Percentiles rank a stretch among this genome's conserved stretches.
phyloP scores from a whole-genome alignment of 2,797 vertebrate genomes.

The Ispidina lecontei region DNA sequence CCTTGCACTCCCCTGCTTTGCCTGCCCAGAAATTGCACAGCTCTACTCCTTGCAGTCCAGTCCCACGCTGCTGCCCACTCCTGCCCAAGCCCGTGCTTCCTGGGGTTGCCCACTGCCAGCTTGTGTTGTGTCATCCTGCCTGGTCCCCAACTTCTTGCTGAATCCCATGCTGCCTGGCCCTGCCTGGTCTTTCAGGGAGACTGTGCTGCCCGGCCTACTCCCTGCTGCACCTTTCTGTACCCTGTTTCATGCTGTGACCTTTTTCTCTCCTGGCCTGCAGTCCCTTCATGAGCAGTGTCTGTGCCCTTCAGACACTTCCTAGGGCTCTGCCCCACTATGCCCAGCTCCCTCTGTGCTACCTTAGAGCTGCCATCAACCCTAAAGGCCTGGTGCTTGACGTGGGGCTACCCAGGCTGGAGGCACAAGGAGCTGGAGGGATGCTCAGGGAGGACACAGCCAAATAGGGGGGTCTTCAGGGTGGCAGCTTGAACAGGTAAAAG shows the following conservation, averaged over 20 bases:
- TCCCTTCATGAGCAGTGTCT: fast-evolving
- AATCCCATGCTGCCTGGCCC: not conserved
- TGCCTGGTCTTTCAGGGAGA: not conserved
- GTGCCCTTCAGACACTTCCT: not conserved
- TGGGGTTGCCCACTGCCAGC: not conserved
- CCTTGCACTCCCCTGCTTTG: not conserved
- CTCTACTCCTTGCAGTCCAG: not conserved
- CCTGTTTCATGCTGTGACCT: fast-evolving
- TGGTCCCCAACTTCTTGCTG: not conserved
- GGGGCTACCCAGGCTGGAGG: not conserved
- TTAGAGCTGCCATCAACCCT: not conserved
- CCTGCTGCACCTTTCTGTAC: not conserved
- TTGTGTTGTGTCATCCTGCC: fast-evolving
- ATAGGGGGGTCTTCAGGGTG: not conserved
- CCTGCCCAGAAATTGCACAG: not conserved
- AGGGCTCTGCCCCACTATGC: not conserved
- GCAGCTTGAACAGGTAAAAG: not conserved
- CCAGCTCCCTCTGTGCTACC: not conserved
- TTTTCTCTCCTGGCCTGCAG: not conserved
- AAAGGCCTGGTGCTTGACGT: fast-evolving
- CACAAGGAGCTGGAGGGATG: not conserved
- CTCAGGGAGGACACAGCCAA: not conserved
- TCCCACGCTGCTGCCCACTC: not conserved
- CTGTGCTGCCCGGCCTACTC: not conserved
- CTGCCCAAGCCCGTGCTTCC: not conserved